Percentiles rank a stretch among this genome's conserved stretches.
Conservation (phyloP, 1,140 invertebrate species). For the Popillia japonica region DNA sequence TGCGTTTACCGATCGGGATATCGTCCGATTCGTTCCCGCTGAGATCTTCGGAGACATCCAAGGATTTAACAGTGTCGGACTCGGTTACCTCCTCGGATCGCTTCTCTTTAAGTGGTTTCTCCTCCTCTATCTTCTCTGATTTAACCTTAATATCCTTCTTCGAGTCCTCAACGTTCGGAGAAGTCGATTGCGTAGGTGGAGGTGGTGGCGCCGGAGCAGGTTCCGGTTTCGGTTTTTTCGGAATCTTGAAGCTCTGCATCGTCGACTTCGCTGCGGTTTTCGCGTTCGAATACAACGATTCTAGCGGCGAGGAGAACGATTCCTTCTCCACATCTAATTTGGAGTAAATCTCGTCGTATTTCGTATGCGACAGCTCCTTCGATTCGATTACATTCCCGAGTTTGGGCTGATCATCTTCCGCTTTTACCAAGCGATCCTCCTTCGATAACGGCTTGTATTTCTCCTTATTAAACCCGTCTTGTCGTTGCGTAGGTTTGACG, state of each 20-base stretch:
- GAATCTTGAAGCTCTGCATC: constrained; percentile 26
- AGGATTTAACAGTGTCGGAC: neutral
- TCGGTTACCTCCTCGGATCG: too few species aligned
- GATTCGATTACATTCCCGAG: neutral
- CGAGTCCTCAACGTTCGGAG: neutral
- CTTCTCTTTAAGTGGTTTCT: neutral
- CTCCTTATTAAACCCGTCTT: neutral
- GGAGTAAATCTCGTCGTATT: constrained; percentile 33
- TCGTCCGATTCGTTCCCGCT: constrained; percentile 11
- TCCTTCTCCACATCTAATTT: constrained; percentile 19
- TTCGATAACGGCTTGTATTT: neutral
- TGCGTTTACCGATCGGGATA: neutral
- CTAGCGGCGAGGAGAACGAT: constrained; percentile 4
- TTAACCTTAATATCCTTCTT: neutral
- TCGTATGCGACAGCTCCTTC: neutral
- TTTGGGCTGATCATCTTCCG: neutral
- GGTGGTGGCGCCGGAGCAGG: neutral
- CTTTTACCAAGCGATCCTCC: neutral
- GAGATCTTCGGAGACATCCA: neutral
- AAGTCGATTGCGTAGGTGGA: neutral
- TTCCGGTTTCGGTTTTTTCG: constrained; percentile 28
- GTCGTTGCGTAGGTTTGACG: neutral
- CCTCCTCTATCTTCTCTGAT: neutral
- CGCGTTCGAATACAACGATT: constrained; percentile 3
- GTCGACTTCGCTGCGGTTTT: constrained; percentile 8